A percentile compares a stretch with the other conserved stretches of the same genome.
These are phyloP conservation scores for Pedicia rivosa DNA, from an alignment of 2,888 invertebrate species.

Conservation along the genomic window DNA sequence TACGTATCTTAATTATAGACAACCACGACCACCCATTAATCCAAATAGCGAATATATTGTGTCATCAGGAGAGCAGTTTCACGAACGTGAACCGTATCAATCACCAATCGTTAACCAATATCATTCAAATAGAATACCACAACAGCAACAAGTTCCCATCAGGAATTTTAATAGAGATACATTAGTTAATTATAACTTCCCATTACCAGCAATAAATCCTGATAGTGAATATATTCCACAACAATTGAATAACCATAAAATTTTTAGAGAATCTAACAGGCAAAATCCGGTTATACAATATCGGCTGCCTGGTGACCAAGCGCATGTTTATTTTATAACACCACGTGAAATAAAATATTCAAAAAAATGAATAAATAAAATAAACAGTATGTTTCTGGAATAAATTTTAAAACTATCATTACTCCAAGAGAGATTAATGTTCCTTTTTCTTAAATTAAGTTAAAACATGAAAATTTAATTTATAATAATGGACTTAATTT, in stretches of 20 bases:
- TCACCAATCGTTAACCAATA: slow-evolving; percentile 35
- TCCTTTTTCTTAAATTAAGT: too few relatives aligned
- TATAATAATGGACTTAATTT: too few relatives aligned
- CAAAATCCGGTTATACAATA: slow-evolving; percentile 8
- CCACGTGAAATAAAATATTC: slow-evolving; percentile 7
- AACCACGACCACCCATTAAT: slow-evolving; percentile 48
- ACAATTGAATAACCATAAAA: slow-evolving; percentile 7
- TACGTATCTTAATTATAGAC: slow-evolving; percentile 51
- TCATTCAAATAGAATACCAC: slow-evolving; percentile 34
- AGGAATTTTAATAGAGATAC: slow-evolving; percentile 47
- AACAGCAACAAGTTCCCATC: slow-evolving; percentile 33
- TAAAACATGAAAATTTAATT: too few relatives aligned
- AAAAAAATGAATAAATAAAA: slow-evolving; percentile 6
- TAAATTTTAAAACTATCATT: too few relatives aligned
- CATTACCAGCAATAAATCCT: slow-evolving; percentile 48
- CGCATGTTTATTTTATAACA: slow-evolving; percentile 9
- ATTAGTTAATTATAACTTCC: slow-evolving; percentile 49
- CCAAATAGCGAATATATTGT: slow-evolving; percentile 44
- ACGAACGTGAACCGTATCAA: slow-evolving; percentile 43
- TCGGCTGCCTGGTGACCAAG: slow-evolving; percentile 8
- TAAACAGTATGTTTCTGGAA: too few relatives aligned
- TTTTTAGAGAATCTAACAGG: not conserved
- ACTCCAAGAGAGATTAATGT: too few relatives aligned
- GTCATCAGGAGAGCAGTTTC: slow-evolving; percentile 8
- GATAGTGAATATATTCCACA: slow-evolving; percentile 40